Evolutionary conservation across 2,888 invertebrate species (phyloP).

Genomic region (Melanchra persicariae): DNA sequence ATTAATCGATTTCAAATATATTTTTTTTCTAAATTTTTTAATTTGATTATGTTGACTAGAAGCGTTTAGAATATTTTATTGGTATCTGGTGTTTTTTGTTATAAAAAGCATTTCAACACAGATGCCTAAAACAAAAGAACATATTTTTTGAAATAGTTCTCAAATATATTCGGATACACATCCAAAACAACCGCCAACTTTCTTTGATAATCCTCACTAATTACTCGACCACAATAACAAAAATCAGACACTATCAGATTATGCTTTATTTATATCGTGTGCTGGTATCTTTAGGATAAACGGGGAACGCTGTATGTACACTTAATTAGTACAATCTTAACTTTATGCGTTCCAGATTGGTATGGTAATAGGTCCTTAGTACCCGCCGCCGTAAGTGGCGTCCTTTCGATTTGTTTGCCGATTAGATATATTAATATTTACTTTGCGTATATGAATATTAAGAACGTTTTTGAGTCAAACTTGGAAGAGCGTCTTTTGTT

Average conservation of each 20-base stretch:
- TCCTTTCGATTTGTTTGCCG: conserved; percentile 86
- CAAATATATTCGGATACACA: not conserved
- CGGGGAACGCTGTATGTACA: conserved; percentile 77
- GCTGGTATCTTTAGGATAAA: conserved; percentile 72
- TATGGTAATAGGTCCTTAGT: conserved; percentile 85
- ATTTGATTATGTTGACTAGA: no score
- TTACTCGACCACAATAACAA: conserved; percentile 50
- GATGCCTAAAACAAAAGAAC: no score
- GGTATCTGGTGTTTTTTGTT: no score
- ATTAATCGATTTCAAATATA: conserved; percentile 2
- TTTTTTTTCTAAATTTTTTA: not conserved
- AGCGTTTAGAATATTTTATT: no score
- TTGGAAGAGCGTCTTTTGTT: conserved; percentile 17
- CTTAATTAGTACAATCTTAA: conserved; percentile 89
- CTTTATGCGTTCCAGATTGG: conserved; percentile 88
- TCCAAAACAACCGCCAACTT: not conserved
- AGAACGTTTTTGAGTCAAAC: conserved; percentile 20
- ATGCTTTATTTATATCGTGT: conserved; percentile 66
- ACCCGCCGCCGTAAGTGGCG: conserved; percentile 81
- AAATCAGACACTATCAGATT: conserved; percentile 60
- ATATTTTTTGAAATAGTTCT: not conserved
- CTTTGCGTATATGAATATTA: conserved; percentile 49
- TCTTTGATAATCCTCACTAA: conserved; percentile 26
- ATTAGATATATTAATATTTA: conserved; percentile 82
- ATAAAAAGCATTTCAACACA: not conserved